Evolutionary conservation across 2,888 invertebrate species (phyloP), one percentile per base, ranked within the genome.

Genomic region (Charanyca ferruginea): DNA sequence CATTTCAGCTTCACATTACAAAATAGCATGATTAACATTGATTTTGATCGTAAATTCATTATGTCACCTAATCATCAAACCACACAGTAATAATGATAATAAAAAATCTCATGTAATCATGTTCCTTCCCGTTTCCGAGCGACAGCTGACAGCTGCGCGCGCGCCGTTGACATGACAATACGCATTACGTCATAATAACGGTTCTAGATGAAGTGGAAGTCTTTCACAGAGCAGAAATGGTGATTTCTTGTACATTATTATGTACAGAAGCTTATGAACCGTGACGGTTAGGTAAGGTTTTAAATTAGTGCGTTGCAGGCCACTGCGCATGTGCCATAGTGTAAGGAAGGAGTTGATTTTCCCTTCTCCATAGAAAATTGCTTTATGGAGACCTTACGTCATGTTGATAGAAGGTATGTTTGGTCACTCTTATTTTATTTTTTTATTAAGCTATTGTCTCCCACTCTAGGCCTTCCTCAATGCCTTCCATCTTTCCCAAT

Each of bases 121-220:
- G 47, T 73, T 70, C 66, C 69, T 80, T 78, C 59, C 69, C 63
- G 48, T 64, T 74, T 81, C 68, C 79, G 75, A 68, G 23, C 57
- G 66, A 54, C 58, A 72, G 72, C 9, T 65, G 64, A 44, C 73
- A 64, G 42, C 60, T 65, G 66, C 58, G 72, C 58, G 8, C 11
- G 67, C 62, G 66, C 41, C 32, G 48, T 35, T 44, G 66, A 65
- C 73, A 76, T 62, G 59, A 80, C 82, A 79, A 79, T 79, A 61
- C 44, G 23, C 20, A 18, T 81, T 82, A 63, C 57, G 57, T 73
- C 77, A 81, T 70, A 67, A 67, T 66, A 68, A 64, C 23, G 44
- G 65, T 61, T 55, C n/a, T 65, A 52, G 61, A 78, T 66, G 22
- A 20, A 42, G 41, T 70, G 55, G 32, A 68, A 71, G 59, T 67